A percentile compares a stretch with the other conserved stretches of the same genome.
Conservation (phyloP, 53 echinoderm and acorn worm genomes). For the Actinopyga echinites region DNA sequence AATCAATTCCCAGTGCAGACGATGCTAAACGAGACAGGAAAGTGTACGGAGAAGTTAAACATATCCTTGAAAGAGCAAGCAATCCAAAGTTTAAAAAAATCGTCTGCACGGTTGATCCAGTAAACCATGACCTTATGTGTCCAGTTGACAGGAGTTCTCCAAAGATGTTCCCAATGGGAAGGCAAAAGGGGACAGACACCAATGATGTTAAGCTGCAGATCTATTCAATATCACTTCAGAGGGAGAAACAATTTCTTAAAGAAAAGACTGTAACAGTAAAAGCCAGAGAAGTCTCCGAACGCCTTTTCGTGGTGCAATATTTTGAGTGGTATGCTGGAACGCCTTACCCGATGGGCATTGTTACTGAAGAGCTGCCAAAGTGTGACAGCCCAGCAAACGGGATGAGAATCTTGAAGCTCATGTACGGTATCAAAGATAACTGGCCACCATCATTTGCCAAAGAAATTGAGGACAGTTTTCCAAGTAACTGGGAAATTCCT, state of each 20-base stretch:
- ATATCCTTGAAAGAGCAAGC: constrained; percentile 58
- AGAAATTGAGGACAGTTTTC: constrained; percentile 45
- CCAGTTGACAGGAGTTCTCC: constrained; percentile 69
- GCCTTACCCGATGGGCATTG: constrained; percentile 73
- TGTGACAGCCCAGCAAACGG: constrained; percentile 52
- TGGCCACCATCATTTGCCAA: constrained; percentile 45
- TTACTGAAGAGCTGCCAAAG: constrained; percentile 64
- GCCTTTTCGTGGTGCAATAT: constrained; percentile 74
- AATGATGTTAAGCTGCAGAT: background rate
- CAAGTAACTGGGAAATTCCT: constrained; percentile 67
- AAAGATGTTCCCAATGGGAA: constrained; percentile 52
- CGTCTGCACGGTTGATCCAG: constrained; percentile 80
- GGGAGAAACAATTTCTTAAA: background rate
- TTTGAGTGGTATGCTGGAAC: constrained; percentile 59
- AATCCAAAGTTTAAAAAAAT: constrained; percentile 60
- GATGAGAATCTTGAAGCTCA: constrained; percentile 62
- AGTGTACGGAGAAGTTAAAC: constrained; percentile 69
- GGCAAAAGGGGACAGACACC: background rate
- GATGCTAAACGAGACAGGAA: background rate
- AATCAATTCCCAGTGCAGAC: background rate
- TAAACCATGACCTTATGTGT: constrained; percentile 75
- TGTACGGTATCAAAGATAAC: constrained; percentile 65
- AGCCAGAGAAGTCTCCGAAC: constrained; percentile 61
- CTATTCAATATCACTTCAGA: background rate
- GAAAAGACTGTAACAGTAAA: constrained; percentile 51